Evolutionary conservation across 2,797 vertebrate species (phyloP), one percentile per base, ranked within the genome.

Genomic region (Prionace glauca): DNA sequence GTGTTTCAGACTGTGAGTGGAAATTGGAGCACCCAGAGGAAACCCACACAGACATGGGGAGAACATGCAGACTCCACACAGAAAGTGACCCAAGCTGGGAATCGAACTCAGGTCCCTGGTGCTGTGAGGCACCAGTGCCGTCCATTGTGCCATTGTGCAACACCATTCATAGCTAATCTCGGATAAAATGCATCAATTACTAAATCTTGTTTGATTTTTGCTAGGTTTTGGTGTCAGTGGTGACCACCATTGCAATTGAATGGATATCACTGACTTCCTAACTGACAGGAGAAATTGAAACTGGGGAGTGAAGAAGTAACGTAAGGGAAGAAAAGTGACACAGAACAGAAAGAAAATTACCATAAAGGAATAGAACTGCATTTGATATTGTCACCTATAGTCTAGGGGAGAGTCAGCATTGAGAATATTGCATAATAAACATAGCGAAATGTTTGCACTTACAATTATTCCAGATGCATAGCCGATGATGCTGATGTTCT

Each of bases 391-490:
- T 69, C 62, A 69, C 62, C 32, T 41, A 41, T 24, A 69, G n/a
- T 92, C 26, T 67, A 65, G 22, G 22, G 22, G 90, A 7, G 32
- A 8, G 45, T 56, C 50, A 56, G 50, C 50, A 67, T 8, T 18
- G 90, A 24, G 16, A 92, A 69, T 84, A 45, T 84, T 45, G 41
- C 81, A 84, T 10, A n/a, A n/a, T n/a, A n/a, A n/a, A n/a, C n/a
- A n/a, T n/a, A 1, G 0, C 41, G 16, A 67, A 26, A 12, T 71
- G 29, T 72, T 72, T 74, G 0, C 32, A 96, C 97, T 97, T 96
- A 98, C 97, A 95, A 98, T 97, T 45, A 97, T 96, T 96, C 97
- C 98, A 71, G 98, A 97, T 62, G 36, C 41, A 94, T 97, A 98
- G 71, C 98, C 97, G 0, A 96, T 96, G 95, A 98, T 96, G 3